Base-by-base conservation (phyloP, 2,888 invertebrate species). In the Calephelis perditalis region DNA sequence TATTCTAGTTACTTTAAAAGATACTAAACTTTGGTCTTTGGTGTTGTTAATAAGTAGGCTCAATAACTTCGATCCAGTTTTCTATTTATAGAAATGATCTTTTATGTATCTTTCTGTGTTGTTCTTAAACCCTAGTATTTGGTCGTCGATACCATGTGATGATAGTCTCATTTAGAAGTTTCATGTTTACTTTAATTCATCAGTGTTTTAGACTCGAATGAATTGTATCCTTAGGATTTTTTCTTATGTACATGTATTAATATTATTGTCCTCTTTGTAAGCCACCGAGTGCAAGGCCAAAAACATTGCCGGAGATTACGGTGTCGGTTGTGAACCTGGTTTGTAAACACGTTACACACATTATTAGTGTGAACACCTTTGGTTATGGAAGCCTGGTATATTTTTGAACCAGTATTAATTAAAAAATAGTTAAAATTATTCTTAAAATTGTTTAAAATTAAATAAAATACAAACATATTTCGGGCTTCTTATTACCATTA, bases 291-390 rank as follows among this genome's bases (percentile, higher is more conserved):
- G 81, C 88, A 78, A 86, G 87, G 82, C 87, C 89, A 69, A 87
- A 88, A 86, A 82, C 88, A 65, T 84, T 87, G 73, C 88, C 89
- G 71, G 90, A 81, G 77, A 88, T 90, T 67, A 90, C 90, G 81
- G 90, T 90, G 82, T 90, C 90, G 75, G 90, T 90, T 81, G 90
- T 90, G 75, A 88, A 89, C 76, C 87, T 90, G 90, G 90, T 90
- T 89, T 83, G 90, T 90, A 90, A 78, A 71, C 79, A 70, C 73
- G 73, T 75, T 75, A 63, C 65, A 75, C 76, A 75, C 73, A 70
- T 74, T 74, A 58, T 76, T 81, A 78, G 75, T 74, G 74, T 78
- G 71, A 66, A 81, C 77, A 70, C 68, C 64, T 71, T 68, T 74
- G 77, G 75, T 76, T 75, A 75, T 85, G 80, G 76, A 73, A 73